These are phyloP conservation scores for Oreochromis tanganicae DNA, from an alignment of 2,113 vertebrate genomes.

Conservation along the genomic window DNA sequence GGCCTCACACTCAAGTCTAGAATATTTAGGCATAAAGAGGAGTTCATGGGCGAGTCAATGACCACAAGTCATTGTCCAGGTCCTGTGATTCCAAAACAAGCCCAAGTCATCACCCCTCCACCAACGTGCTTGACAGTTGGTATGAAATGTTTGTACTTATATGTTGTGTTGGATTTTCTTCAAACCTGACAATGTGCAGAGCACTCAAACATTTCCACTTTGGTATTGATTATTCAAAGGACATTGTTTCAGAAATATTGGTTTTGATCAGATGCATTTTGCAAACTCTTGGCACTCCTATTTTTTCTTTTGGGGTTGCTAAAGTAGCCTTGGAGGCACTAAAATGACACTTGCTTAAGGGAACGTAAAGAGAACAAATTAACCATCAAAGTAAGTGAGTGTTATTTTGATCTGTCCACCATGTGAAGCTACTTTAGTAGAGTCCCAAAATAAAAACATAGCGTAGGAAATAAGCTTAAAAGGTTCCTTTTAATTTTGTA, in stretches of 20 bases:
- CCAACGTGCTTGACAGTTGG: neutral
- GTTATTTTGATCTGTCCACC: neutral
- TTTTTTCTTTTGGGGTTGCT: neutral
- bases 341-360: neutral
- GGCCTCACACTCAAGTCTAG: neutral
- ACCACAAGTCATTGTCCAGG: neutral
- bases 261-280: neutral
- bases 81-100: neutral
- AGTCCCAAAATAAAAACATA: neutral
- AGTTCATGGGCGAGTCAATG: neutral
- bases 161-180: neutral
- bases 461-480: neutral
- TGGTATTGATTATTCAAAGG: neutral
- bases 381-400: neutral
- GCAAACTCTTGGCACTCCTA: neutral
- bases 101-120: neutral
- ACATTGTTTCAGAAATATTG: neutral
- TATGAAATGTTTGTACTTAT: neutral
- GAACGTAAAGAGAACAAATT: neutral
- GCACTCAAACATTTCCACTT: neutral
- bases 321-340: neutral
- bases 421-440: neutral
- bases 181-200: neutral
- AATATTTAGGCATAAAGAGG: neutral
- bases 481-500: neutral